Base-by-base conservation (phyloP, 2,797 vertebrate species). In the Oryzias dopingdopingensis region DNA sequence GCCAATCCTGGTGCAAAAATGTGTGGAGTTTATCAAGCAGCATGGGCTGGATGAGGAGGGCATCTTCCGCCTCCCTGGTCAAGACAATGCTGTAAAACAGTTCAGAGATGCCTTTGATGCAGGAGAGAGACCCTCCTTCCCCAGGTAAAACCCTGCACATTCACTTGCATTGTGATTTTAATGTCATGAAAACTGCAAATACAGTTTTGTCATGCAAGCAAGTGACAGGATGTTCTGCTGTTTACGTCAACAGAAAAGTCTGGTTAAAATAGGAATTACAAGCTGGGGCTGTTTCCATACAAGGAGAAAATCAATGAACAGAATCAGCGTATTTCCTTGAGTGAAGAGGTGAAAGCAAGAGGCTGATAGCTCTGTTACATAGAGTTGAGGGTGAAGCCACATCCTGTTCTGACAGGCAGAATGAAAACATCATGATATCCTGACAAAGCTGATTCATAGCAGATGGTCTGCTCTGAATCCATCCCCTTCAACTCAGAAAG, bases 61-160 rank as follows among this genome's bases (percentile, higher is more conserved):
- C 1, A 95, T 99, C 80, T 99, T 99, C 82, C 94, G 97, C 1
- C 94, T 99, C 4, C 97, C 97, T 0, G 97, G 97, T 12, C 97
- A 99, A 73, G 96, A 98, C 84, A 98, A 94, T 55, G 88, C 95
- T 16, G 97, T 99, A 47, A 95, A 94, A 62, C 91, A 95, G 83
- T 93, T 99, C 81, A 86, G 95, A 74, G 95, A 96, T 0, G 93
- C 95, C 0, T 99, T 98, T 0, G 96, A 99, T 1, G 95, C 95
- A 0, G 96, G 97, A 65, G 96, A 99, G 68, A 92, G 96, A 15
- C 97, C 97, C 0, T 95, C 95, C 0, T 99, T 99, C 69, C 90
- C 91, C 76, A 87, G 92, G 97, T 99, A 52, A 41, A 4, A 4
- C 40, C 5, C 12, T 45, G 22, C 16, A 37, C 10, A 37, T 10